These are phyloP conservation scores for Cyclopterus lumpus DNA, from an alignment of 2,797 vertebrate species.

Conservation along the genomic window DNA sequence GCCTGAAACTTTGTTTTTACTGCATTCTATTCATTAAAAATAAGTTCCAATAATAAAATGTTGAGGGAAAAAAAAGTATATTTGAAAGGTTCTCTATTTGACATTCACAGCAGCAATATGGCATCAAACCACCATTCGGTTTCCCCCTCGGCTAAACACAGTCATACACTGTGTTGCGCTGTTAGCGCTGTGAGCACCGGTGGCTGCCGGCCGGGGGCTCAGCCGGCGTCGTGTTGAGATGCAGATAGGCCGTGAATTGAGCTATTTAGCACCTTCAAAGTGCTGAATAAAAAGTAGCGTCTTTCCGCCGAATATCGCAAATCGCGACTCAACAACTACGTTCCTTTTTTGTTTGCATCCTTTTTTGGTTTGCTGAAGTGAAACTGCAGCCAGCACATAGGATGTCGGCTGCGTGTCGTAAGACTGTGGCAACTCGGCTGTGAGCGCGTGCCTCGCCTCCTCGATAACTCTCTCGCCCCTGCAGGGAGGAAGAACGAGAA, in stretches of 20 bases:
- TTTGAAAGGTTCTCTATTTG: too few relatives aligned
- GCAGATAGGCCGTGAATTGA: not conserved
- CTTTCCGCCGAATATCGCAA: too few relatives aligned
- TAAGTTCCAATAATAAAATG: not conserved
- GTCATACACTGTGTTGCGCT: not conserved
- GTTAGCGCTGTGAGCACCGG: not conserved
- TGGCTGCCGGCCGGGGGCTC: not conserved
- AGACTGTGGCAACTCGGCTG: constrained; percentile 26
- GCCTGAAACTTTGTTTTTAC: not conserved
- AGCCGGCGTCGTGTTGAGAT: not conserved
- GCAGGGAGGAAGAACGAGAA: constrained; percentile 18
- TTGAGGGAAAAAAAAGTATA: too few relatives aligned
- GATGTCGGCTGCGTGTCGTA: constrained; percentile 48
- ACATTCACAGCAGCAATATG: too few relatives aligned
- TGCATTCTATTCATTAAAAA: not conserved
- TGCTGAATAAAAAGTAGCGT: too few relatives aligned
- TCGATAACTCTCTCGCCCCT: too few relatives aligned
- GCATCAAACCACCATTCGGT: not conserved
- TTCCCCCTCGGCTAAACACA: not conserved
- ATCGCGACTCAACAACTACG: not conserved
- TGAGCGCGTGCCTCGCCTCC: constrained; percentile 28
- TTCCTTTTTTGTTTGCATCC: not conserved
- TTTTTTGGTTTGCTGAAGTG: constrained; percentile 31
- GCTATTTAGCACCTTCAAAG: not conserved
- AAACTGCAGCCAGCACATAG: constrained; percentile 43